Percentiles rank a stretch among this genome's conserved stretches.
These are phyloP conservation scores for Caenorhabditis sp. DNA, from an alignment of 2,888 invertebrate species.

Conservation along the genomic window DNA sequence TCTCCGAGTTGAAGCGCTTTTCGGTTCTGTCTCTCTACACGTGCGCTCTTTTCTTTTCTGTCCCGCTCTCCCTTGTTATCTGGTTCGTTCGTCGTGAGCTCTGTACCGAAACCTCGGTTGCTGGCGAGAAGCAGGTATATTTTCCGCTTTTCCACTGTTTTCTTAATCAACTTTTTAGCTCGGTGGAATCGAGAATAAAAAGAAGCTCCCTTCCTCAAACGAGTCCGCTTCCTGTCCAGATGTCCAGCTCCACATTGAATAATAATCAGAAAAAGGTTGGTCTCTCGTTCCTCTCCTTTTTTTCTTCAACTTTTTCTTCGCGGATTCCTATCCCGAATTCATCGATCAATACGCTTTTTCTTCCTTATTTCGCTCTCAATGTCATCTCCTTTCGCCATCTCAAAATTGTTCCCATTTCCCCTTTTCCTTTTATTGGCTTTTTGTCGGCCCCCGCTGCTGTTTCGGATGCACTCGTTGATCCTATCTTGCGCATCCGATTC, in stretches of 20 bases:
- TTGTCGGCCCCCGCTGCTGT: constrained; percentile 50
- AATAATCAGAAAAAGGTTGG: constrained; percentile 42
- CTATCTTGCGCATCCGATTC: constrained; percentile 51
- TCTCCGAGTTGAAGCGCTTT: constrained; percentile 60
- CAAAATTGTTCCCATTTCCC: constrained; percentile 56
- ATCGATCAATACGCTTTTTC: too few species aligned
- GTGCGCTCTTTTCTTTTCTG: constrained; percentile 71
- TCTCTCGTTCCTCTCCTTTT: too few species aligned
- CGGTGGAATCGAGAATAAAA: constrained; percentile 41
- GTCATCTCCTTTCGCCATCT: constrained; percentile 59
- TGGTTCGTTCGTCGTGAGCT: constrained; percentile 77
- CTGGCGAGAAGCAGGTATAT: constrained; percentile 71
- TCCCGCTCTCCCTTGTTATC: constrained; percentile 76
- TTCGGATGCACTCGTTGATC: constrained; percentile 54
- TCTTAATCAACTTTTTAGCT: constrained; percentile 26
- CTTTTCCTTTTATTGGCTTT: constrained; percentile 53
- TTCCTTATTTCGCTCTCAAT: constrained; percentile 27
- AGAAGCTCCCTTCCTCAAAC: constrained; percentile 26
- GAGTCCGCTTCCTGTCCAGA: constrained; percentile 43
- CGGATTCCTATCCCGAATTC: too few species aligned
- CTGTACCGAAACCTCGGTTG: constrained; percentile 75
- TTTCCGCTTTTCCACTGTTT: background rate
- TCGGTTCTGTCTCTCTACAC: constrained; percentile 62
- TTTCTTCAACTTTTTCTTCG: constrained; percentile 8
- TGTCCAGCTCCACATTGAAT: constrained; percentile 59